A percentile compares a stretch with the other conserved stretches of the same genome.
Conservation (phyloP, 2,797 vertebrate genomes). For the Phoebastria nigripes region DNA sequence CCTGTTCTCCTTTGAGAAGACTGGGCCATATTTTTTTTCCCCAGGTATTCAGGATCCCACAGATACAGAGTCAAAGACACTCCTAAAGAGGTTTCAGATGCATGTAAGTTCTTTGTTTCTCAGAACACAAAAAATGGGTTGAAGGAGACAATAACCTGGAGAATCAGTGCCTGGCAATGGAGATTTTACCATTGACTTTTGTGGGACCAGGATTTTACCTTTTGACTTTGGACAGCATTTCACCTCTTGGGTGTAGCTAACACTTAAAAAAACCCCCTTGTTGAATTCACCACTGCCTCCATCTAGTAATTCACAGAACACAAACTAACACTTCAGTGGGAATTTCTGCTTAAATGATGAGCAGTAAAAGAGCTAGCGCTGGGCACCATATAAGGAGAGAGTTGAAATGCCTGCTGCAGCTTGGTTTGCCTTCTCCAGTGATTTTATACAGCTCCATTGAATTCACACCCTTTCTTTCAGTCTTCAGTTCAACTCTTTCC, state of each 20-base stretch:
- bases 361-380: background rate
- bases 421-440: background rate
- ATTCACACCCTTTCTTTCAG: background rate
- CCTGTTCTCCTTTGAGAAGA: background rate
- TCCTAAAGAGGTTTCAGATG: background rate
- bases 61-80: background rate
- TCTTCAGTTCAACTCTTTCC: background rate
- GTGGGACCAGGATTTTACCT: background rate
- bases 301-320: background rate
- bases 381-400: background rate
- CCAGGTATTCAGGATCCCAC: background rate
- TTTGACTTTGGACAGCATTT: background rate
- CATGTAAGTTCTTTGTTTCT: background rate
- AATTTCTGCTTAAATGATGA: background rate
- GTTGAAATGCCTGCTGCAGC: background rate
- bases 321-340: background rate
- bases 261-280: accelerated
- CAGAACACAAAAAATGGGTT: background rate
- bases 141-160: background rate
- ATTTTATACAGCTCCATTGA: background rate
- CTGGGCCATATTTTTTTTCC: background rate
- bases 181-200: background rate
- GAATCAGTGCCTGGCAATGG: background rate
- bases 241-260: background rate
- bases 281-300: background rate